A percentile compares a stretch with the other conserved stretches of the same genome.
These are phyloP conservation scores for Chrysaora quinquecirrha DNA, from an alignment of 30 jellyfish, hydroid and myxozoan genomes.

Conservation along the genomic window DNA sequence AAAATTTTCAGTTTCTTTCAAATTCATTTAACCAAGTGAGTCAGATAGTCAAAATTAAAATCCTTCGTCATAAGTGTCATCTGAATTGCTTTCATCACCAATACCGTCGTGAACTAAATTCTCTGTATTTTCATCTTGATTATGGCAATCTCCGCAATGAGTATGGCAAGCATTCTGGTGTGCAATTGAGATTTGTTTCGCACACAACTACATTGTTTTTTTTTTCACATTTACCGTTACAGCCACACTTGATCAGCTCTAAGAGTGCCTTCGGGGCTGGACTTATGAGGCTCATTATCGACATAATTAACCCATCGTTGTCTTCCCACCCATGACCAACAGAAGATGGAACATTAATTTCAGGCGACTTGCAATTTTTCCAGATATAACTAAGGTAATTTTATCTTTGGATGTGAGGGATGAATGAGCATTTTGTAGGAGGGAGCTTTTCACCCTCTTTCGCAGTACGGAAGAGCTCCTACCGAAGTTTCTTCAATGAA, in stretches of 20 bases:
- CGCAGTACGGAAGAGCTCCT: background rate
- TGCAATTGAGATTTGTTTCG: slow-evolving; percentile 2
- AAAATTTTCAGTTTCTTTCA: too few relatives aligned
- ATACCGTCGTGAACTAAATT: background rate
- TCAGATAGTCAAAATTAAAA: too few relatives aligned
- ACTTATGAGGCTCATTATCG: background rate
- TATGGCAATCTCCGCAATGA: slow-evolving; percentile 11
- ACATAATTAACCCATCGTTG: background rate
- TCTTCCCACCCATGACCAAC: background rate
- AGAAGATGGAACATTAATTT: background rate
- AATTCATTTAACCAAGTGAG: too few relatives aligned
- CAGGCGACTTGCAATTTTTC: background rate
- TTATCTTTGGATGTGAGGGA: background rate
- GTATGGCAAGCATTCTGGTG: slow-evolving; percentile 6
- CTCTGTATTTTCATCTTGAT: slow-evolving; percentile 11
- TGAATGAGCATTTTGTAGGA: background rate
- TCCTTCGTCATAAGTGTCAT: slow-evolving; percentile 16
- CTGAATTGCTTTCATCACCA: slow-evolving; percentile 7
- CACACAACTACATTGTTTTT: background rate
- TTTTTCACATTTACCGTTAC: background rate
- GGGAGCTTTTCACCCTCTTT: background rate
- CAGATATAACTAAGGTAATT: background rate
- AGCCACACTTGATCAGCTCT: background rate
- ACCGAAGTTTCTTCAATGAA: background rate
- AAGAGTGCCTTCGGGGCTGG: background rate